Evolutionary conservation across 2,797 vertebrate species (phyloP).

Genomic region (Coccyzus lansbergi): DNA sequence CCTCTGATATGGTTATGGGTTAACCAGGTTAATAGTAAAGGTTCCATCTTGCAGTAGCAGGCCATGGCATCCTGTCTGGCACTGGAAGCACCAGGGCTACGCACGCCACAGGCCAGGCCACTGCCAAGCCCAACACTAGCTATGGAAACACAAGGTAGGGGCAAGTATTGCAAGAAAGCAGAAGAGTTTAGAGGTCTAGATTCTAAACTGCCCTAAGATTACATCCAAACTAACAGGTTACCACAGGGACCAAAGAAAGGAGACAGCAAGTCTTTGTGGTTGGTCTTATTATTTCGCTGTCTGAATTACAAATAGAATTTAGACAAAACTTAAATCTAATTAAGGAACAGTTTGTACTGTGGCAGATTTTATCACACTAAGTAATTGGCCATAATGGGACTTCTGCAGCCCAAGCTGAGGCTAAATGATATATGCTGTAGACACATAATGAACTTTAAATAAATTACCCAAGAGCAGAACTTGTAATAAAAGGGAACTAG

Average conservation of each 20-base stretch:
- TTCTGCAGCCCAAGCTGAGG: constrained; percentile 46
- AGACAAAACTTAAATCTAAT: constrained; percentile 58
- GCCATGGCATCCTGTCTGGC: rapidly evolving
- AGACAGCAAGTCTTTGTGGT: background rate
- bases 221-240: background rate
- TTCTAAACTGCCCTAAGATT: background rate
- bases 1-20: background rate
- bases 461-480: constrained; percentile 57
- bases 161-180: background rate
- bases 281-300: constrained; percentile 18
- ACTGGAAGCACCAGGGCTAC: background rate
- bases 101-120: background rate
- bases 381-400: constrained; percentile 63
- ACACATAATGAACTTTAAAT: constrained; percentile 63
- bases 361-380: constrained; percentile 64
- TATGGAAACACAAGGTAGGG: rapidly evolving
- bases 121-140: background rate
- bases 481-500: background rate
- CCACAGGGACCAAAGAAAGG: background rate
- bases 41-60: background rate
- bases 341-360: constrained; percentile 51
- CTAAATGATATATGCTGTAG: constrained; percentile 43
- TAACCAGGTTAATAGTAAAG: background rate
- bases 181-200: rapidly evolving
- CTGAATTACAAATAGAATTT: constrained; percentile 50